Conservation (phyloP, 2,888 invertebrate species). For the Drosophila birchii region DNA sequence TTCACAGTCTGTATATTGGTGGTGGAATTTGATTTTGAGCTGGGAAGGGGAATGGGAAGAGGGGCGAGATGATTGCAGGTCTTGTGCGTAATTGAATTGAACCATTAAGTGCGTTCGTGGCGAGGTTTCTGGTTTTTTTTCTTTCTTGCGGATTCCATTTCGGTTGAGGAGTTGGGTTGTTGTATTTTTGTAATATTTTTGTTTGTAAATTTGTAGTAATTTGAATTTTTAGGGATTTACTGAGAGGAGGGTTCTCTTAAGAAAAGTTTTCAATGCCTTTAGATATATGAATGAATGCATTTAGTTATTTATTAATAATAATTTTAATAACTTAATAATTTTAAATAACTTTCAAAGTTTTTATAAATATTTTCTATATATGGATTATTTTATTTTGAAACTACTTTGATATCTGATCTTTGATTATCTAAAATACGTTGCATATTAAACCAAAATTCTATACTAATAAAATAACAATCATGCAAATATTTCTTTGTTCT, state of each 20-base stretch:
- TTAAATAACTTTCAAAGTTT: too few species aligned
- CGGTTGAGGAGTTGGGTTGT: neutral
- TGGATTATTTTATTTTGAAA: too few species aligned
- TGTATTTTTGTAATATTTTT: neutral
- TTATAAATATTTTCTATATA: neutral
- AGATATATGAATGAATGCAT: too few species aligned
- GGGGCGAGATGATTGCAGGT: slow-evolving; percentile 21
- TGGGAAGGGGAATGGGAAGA: neutral
- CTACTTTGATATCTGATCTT: too few species aligned
- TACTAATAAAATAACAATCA: too few species aligned
- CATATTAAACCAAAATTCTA: too few species aligned
- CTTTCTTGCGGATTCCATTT: neutral
- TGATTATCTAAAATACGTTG: too few species aligned
- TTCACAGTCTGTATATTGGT: slow-evolving; percentile 20
- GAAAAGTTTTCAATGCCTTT: too few species aligned
- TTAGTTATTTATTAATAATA: neutral
- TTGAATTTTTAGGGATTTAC: too few species aligned
- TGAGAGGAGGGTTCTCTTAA: too few species aligned
- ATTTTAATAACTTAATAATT: neutral
- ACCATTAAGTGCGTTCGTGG: slow-evolving; percentile 9
- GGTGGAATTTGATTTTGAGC: slow-evolving; percentile 19
- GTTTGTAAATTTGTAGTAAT: neutral
- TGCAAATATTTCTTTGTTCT: too few species aligned
- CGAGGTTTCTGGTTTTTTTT: neutral
- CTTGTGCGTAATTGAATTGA: slow-evolving; percentile 17